Evolutionary conservation across 2,888 invertebrate genomes (phyloP), one percentile per base, ranked within the genome.

Genomic region (Polia nebulosa): DNA sequence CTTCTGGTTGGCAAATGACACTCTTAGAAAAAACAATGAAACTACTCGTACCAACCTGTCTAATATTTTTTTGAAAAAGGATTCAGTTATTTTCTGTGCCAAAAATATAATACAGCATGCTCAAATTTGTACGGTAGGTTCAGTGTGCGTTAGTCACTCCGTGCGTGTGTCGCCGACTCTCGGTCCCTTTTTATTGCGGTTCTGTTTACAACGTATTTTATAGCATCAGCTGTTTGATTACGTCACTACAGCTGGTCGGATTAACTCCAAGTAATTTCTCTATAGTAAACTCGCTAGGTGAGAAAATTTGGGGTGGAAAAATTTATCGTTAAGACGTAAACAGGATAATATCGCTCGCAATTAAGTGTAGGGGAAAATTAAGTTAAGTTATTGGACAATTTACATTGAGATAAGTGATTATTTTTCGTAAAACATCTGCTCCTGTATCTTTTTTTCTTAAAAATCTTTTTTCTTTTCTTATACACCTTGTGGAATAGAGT

Each of bases 221-320:
- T 89, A 87, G 90, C 87, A 93, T 92, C 94, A 95, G 94, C 94
- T 94, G 94, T 91, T 91, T 86, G 84, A 88, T 91, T 91, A 87
- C 91, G 90, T 90, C 89, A 91, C 88, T 86, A 88, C 88, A 90
- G 81, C 83, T 88, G 87, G 87, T 87, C 59, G 81, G 80, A 85
- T 84, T 81, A 81, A 82, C 82, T 85, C 84, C 78, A 67, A 81
- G 79, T 72, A 84, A 88, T 87, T 88, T 85, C 81, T 82, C 74
- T 66, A 71, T 72, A 68, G 65, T 69, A 45, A 74, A 72, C 59
- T 57, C 51, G 59, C 72, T 72, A 77, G 75, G 80, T 81, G 76
- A 83, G 80, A 84, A 76, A 78, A 82, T 76, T 79, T 82, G 61
- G 84, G 84, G 84, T 78, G 70, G 72, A 82, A 77, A 86, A 83